Base-by-base conservation (phyloP, 1,140 invertebrate genomes). In the Zaprionus camerounensis region DNA sequence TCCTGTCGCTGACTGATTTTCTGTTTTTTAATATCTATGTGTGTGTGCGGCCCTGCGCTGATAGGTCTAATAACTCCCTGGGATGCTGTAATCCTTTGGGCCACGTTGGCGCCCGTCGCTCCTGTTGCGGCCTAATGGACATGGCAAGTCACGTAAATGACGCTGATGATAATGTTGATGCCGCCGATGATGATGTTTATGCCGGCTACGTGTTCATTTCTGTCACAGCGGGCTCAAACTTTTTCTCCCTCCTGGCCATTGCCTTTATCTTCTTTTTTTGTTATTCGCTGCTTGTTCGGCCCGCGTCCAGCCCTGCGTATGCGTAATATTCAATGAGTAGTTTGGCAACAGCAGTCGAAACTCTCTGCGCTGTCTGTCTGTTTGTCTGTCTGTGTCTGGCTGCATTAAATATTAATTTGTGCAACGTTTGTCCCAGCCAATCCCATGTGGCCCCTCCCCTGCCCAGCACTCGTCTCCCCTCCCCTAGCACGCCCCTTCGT, bases 1-100 rank as follows among this genome's bases (percentile, higher is more conserved):
- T 11, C 2, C 31, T 34, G 9, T 34, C 31, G 31, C 31, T 55
- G 31, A 34, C 31, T 51, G 34, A 41, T 56, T 61, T 36, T 31
- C 13, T 59, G 56, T 64, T 63, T 22, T 26, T 49, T 34, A 28
- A 38, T 22, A 38, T 73, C 2, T 63, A 22, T 65, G 17, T 51
- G 26, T 63, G 17, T 75, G 26, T 78, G 69, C 31, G 44, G 49
- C 51, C 80, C 74, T 75, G 71, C 78, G 81, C 70, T 87, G 84
- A 87, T 87, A 88, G 84, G 84, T 84, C 84, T 87, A 87, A 88
- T 87, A 88, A 87, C 84, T 87, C 84, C 80, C 84, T 73, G 73
- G 83, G 84, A 63, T 61, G 84, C 78, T 78, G 84, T 87, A 84
- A 81, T 87, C 84, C 84, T 87, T 87, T 87, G 84, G 84, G 84